These are phyloP conservation scores for Bhutanitis thaidina DNA, from an alignment of 2,888 invertebrate genomes.

Conservation along the genomic window DNA sequence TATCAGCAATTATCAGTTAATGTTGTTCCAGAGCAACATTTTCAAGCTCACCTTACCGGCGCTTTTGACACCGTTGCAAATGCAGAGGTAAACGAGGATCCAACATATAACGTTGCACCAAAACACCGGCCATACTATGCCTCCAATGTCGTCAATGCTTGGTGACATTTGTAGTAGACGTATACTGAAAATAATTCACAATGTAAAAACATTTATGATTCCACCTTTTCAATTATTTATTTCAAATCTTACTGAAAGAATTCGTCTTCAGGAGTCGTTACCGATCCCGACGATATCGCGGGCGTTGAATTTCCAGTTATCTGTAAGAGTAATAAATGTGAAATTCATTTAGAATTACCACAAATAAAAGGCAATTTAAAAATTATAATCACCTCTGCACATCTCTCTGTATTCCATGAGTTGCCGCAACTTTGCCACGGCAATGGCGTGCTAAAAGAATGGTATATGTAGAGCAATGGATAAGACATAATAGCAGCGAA, in stretches of 20 bases:
- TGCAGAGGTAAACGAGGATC: slow-evolving; percentile 90
- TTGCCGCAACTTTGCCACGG: slow-evolving; percentile 90
- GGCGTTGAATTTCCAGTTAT: slow-evolving; percentile 55
- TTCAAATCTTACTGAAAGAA: slow-evolving; percentile 87
- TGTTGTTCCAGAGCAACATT: slow-evolving; percentile 22
- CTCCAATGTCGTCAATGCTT: slow-evolving; percentile 86
- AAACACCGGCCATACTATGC: slow-evolving; percentile 90
- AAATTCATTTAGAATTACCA: neutral
- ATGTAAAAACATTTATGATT: no score
- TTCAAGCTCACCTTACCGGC: slow-evolving; percentile 85
- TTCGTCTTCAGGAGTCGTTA: slow-evolving; percentile 88
- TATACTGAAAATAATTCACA: slow-evolving; percentile 77
- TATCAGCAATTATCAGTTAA: slow-evolving; percentile 51
- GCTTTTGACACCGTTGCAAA: slow-evolving; percentile 92
- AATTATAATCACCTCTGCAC: slow-evolving; percentile 71
- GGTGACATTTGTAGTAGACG: slow-evolving; percentile 88
- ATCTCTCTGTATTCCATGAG: slow-evolving; percentile 90
- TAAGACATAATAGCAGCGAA: slow-evolving; percentile 93
- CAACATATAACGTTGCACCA: slow-evolving; percentile 87
- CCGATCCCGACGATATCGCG: slow-evolving; percentile 47
- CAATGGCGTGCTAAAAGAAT: slow-evolving; percentile 82
- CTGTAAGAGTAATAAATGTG: slow-evolving; percentile 43
- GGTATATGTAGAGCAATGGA: slow-evolving; percentile 89
- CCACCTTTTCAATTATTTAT: no score
- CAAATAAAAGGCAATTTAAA: neutral